Evolutionary conservation across 2,797 vertebrate species (phyloP).

Genomic region (Tolypeutes matacus): DNA sequence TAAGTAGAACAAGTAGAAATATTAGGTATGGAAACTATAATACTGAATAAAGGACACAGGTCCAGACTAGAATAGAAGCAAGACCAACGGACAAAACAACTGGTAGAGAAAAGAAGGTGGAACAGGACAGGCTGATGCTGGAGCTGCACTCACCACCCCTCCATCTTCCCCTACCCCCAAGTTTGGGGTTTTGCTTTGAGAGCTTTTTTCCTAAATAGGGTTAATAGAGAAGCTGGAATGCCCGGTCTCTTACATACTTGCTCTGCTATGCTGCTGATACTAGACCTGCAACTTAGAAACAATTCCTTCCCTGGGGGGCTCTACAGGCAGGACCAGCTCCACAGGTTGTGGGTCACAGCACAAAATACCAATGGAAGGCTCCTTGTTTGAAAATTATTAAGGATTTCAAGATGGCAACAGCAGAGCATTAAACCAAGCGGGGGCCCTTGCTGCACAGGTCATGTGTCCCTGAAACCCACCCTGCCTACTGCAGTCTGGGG

Average conservation of each 20-base stretch:
- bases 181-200: not conserved
- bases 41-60: not conserved
- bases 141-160: not conserved
- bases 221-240: not conserved
- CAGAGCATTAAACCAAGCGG: not conserved
- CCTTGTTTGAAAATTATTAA: not conserved
- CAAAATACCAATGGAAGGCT: not conserved
- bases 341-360: not conserved
- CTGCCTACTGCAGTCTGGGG: no score
- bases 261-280: not conserved
- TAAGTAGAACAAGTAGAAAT: conserved; percentile 30
- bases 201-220: not conserved
- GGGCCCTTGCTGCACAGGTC: not conserved
- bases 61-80: not conserved
- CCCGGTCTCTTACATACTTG: not conserved
- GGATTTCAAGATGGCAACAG: conserved; percentile 32
- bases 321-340: not conserved
- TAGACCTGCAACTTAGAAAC: not conserved
- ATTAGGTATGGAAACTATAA: not conserved
- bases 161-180: accelerated
- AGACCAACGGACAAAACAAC: not conserved
- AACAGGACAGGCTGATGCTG: not conserved
- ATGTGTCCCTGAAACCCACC: not conserved
- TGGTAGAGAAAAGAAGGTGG: not conserved
- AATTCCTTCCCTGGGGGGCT: not conserved